Evolutionary conservation across 92 coral and sea anemone genomes (phyloP).

Genomic region (Zoanthus sansibaricus): DNA sequence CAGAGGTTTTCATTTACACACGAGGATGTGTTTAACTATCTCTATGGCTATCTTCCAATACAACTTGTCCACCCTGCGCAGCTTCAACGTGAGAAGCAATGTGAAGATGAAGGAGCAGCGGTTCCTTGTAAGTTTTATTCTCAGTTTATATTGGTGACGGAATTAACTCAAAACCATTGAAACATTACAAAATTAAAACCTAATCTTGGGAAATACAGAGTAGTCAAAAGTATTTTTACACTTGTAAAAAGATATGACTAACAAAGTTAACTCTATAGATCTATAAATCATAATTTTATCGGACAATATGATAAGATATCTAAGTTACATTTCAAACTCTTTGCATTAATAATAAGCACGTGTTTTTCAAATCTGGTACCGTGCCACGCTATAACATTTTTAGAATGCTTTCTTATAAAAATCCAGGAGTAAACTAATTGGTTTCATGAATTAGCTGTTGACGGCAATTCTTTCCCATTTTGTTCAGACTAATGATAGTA

Average conservation of each 20-base stretch:
- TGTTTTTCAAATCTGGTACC: slow-evolving; percentile 19
- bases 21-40: slow-evolving; percentile 85
- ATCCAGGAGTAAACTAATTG: background rate
- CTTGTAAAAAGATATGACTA: background rate
- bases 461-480: too few species aligned
- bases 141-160: background rate
- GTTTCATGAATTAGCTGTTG: background rate
- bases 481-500: too few species aligned
- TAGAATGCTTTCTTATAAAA: background rate
- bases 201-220: background rate
- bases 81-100: slow-evolving; percentile 74
- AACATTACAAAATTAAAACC: background rate
- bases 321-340: background rate
- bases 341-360: slow-evolving; percentile 31
- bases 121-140: slow-evolving; percentile 74
- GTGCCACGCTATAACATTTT: background rate
- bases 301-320: background rate
- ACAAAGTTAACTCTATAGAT: background rate
- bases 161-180: background rate
- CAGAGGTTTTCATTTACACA: slow-evolving; percentile 56
- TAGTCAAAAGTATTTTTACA: too few species aligned
- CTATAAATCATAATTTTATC: background rate
- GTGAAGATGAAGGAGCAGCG: slow-evolving; percentile 48
- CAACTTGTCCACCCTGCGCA: slow-evolving; percentile 92
- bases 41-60: slow-evolving; percentile 93